phyloP scores from a whole-genome alignment of 2,888 invertebrate species.

The Lysandra bellargus region DNA sequence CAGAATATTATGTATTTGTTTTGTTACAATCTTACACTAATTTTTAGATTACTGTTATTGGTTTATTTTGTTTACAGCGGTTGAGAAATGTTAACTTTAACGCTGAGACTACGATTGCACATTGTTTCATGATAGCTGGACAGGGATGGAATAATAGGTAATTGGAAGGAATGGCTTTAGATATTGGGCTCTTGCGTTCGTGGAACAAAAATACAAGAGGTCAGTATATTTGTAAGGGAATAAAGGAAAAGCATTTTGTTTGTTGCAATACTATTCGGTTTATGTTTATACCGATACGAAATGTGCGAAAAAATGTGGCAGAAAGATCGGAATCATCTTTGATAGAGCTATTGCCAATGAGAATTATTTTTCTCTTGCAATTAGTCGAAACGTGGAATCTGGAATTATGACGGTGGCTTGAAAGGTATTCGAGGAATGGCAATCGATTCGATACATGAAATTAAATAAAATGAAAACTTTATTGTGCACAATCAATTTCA shows the following conservation, averaged over 20 bases:
- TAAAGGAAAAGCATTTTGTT: background rate
- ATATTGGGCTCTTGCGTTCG: background rate
- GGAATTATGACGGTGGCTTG: background rate
- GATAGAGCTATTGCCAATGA: slow-evolving; percentile 5
- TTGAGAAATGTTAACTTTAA: slow-evolving; percentile 10
- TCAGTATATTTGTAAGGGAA: background rate
- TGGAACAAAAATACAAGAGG: background rate
- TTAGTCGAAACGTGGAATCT: slow-evolving; percentile 5
- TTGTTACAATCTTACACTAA: slow-evolving; percentile 11
- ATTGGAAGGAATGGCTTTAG: background rate
- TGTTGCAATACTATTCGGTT: slow-evolving; percentile 10
- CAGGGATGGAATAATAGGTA: background rate
- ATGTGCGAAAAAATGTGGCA: background rate
- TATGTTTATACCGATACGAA: background rate
- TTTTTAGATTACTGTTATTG: slow-evolving; percentile 25
- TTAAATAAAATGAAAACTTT: background rate
- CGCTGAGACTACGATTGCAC: background rate
- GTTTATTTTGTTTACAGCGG: slow-evolving; percentile 16
- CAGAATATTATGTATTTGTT: slow-evolving; percentile 14
- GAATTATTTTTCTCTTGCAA: slow-evolving; percentile 15
- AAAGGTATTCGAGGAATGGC: slow-evolving; percentile 22
- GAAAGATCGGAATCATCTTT: slow-evolving; percentile 13
- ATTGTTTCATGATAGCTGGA: slow-evolving; percentile 13
- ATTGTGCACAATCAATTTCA: too few species aligned
- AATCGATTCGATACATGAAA: slow-evolving; percentile 13